Base-by-base conservation (phyloP, 1,140 invertebrate species). In the Polypedilum pembai region DNA sequence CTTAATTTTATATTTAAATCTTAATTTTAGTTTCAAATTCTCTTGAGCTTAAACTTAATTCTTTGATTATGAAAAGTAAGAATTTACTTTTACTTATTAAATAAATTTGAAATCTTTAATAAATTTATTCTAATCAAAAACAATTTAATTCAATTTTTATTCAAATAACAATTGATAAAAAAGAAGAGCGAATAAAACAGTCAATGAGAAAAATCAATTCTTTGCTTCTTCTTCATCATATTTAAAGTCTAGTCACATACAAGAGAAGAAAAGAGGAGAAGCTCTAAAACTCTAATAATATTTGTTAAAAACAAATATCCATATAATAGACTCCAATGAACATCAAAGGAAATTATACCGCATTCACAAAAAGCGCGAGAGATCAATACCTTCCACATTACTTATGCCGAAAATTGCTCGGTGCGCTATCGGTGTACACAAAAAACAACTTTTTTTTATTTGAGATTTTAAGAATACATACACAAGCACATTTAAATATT, bases 281-380 rank as follows among this genome's bases (percentile, higher is more conserved):
- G 65, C 65, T 69, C 65, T 69, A 69, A 69, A 69, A 69, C 65
- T 69, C 65, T 69, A 69, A 69, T 69, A 69, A 69, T 69, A 69
- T 69, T 69, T 69, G 65, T 69, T 69, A 18, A 69, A 69, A 69
- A 69, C 65, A 69, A 69, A 69, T 69, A 69, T 56, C 65, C 17
- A 69, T 5, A 69, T 69, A 69, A 69, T 69, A 69, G 65, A 10
- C 65, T 69, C 18, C 65, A 10, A 69, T 33, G 24, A 33, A 33
- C 24, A 33, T 33, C 24, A 33, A 33, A 33, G 5, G 24, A 33
- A n/a, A 3, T 33, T 33, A 33, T 33, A 5, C 24, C 24, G 24
- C 24, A 33, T 33, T 33, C 24, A 33, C n/a, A 33, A 33, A 33
- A 33, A 33, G 24, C n/a, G 65, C 20, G n/a, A 18, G 65, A 69